Conservation (phyloP, 1,140 invertebrate species). For the Elymnias hypermnestra region DNA sequence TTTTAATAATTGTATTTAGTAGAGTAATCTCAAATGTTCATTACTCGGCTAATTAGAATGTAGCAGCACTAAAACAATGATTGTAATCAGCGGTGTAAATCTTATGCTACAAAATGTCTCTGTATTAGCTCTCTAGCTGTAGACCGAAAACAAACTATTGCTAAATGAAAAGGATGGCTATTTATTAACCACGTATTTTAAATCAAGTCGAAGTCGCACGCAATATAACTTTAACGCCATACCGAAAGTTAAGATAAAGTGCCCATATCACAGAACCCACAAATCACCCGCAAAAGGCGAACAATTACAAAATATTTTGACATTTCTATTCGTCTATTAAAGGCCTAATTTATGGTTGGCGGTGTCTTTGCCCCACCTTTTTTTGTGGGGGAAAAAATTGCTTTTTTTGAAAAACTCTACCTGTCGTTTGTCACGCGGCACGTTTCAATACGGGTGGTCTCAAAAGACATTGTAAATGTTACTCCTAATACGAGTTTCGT, state of each 20-base stretch:
- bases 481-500: no score
- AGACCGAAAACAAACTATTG: no score
- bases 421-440: constrained; percentile 3
- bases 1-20: no score
- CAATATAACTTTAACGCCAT: neutral
- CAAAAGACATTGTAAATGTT: neutral
- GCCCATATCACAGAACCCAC: neutral
- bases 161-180: no score
- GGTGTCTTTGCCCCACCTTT: constrained; percentile 8
- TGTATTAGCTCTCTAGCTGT: no score
- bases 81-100: no score
- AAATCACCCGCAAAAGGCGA: constrained; percentile 10
- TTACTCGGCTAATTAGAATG: no score
- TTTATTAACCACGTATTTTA: no score
- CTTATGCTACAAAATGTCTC: no score
- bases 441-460: constrained; percentile 12
- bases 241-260: neutral
- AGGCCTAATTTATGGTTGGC: constrained; percentile 10
- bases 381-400: constrained; percentile 2
- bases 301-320: constrained; percentile 30
- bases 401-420: constrained; percentile 5
- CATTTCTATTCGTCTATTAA: constrained; percentile 14
- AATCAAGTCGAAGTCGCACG: no score
- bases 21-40: no score
- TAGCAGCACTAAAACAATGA: no score